A percentile compares a stretch with the other conserved stretches of the same genome.
These are phyloP conservation scores for Tauraco erythrolophus DNA, from an alignment of 2,113 vertebrate species.

Conservation along the genomic window DNA sequence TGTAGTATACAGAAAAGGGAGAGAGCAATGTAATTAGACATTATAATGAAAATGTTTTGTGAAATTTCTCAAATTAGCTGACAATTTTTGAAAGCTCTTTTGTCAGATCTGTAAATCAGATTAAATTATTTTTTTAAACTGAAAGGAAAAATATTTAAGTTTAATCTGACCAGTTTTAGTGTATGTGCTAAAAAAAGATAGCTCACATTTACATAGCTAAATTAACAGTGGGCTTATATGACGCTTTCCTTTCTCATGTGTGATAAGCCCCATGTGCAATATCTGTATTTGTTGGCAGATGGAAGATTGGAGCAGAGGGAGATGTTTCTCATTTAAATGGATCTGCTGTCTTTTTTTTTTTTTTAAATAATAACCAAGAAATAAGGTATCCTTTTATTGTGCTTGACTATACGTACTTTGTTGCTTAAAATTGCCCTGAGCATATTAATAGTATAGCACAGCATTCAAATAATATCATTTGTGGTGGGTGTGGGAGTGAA, in stretches of 20 bases:
- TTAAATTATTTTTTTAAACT: not conserved
- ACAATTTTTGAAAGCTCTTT: not conserved
- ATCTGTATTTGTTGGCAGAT: slow-evolving; percentile 9
- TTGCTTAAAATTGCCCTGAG: not conserved
- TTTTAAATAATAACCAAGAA: not conserved
- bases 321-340: slow-evolving; percentile 3
- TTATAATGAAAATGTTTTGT: not conserved
- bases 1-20: not conserved
- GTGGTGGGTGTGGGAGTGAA: slow-evolving; percentile 8
- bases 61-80: not conserved
- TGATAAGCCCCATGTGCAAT: not conserved
- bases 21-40: not conserved
- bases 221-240: not conserved
- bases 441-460: not conserved
- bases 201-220: not conserved
- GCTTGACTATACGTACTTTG: not conserved
- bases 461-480: not conserved
- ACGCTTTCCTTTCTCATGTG: not conserved
- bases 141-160: not conserved
- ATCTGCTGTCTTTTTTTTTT: not conserved
- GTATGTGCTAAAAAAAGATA: not conserved
- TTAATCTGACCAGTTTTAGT: not conserved
- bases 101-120: not conserved
- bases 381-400: not conserved
- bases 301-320: slow-evolving; percentile 4